Evolutionary conservation across 2,888 invertebrate genomes (phyloP).

Genomic region (Drosophila atroscutellata): DNA sequence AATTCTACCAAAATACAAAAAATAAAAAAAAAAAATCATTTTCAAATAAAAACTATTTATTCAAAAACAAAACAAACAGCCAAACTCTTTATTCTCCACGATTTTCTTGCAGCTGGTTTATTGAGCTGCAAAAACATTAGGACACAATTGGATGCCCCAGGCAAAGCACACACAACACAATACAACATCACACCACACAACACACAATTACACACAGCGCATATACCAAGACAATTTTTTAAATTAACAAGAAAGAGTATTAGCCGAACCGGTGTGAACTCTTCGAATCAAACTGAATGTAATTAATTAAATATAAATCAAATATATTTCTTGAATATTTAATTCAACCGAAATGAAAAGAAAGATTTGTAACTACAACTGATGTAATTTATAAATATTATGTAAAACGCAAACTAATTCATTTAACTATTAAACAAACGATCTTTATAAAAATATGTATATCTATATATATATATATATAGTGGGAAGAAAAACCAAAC

Average conservation of each 20-base stretch:
- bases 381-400: slow-evolving; percentile 56
- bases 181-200: not conserved
- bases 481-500: slow-evolving; percentile 30
- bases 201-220: slow-evolving; percentile 18
- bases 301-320: slow-evolving; percentile 67
- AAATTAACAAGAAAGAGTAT: slow-evolving; percentile 24
- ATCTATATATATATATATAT: slow-evolving; percentile 15
- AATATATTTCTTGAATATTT: slow-evolving; percentile 68
- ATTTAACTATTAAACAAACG: slow-evolving; percentile 45
- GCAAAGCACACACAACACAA: slow-evolving; percentile 11
- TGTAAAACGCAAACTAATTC: slow-evolving; percentile 43
- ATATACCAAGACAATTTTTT: slow-evolving; percentile 22
- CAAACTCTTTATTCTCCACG: slow-evolving; percentile 56
- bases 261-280: slow-evolving; percentile 34
- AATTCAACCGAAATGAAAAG: slow-evolving; percentile 42
- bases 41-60: slow-evolving; percentile 80
- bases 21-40: slow-evolving; percentile 64
- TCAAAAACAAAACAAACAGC: slow-evolving; percentile 65
- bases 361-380: slow-evolving; percentile 48
- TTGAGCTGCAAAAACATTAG: slow-evolving; percentile 36
- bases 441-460: slow-evolving; percentile 47
- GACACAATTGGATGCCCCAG: slow-evolving; percentile 26
- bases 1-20: slow-evolving; percentile 75
- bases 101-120: slow-evolving; percentile 58
- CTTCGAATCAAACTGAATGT: slow-evolving; percentile 66